A percentile compares a stretch with the other conserved stretches of the same genome.
phyloP scores from a whole-genome alignment of 92 coral and sea anemone species.

The Zoanthus sociatus region DNA sequence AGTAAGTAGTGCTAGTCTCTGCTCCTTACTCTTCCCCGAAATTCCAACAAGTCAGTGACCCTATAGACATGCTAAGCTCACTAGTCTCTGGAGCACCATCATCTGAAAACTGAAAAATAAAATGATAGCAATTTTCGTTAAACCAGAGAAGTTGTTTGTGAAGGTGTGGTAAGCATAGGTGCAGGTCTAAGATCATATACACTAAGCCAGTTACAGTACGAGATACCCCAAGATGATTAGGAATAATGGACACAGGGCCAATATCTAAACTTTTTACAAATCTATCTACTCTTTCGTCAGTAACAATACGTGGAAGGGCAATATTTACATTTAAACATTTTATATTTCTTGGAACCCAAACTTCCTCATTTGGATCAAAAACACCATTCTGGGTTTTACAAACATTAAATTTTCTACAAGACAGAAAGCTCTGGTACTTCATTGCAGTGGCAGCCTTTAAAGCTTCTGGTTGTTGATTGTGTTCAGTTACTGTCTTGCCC shows the following conservation, averaged over 20 bases:
- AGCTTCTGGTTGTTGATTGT: conserved; percentile 65
- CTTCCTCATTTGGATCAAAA: conserved; percentile 57
- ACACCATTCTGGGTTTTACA: conserved; percentile 63
- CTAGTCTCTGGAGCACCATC: background rate
- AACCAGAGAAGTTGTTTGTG: conserved; percentile 35
- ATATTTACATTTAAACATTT: conserved; percentile 42
- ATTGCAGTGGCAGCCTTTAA: conserved; percentile 34
- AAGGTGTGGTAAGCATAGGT: conserved; percentile 21
- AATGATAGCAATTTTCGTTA: conserved; percentile 35
- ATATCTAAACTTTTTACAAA: conserved; percentile 46
- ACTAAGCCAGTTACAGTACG: conserved; percentile 22
- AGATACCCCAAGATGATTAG: conserved; percentile 4
- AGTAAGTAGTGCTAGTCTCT: conserved; percentile 67
- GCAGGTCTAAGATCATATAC: conserved; percentile 34
- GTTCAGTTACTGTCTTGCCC: conserved; percentile 61
- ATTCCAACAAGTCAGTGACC: conserved; percentile 51
- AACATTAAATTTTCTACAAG: conserved; percentile 46
- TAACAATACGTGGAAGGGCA: conserved; percentile 18
- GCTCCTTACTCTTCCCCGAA: conserved; percentile 66
- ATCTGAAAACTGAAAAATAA: conserved; percentile 46
- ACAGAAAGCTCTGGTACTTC: conserved; percentile 61
- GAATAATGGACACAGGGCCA: background rate
- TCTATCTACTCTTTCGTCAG: conserved; percentile 33
- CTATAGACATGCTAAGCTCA: background rate
- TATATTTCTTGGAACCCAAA: conserved; percentile 63